Evolutionary conservation across 2,888 invertebrate genomes (phyloP), one percentile per base, ranked within the genome.

Genomic region (Diachrysia chrysitis): DNA sequence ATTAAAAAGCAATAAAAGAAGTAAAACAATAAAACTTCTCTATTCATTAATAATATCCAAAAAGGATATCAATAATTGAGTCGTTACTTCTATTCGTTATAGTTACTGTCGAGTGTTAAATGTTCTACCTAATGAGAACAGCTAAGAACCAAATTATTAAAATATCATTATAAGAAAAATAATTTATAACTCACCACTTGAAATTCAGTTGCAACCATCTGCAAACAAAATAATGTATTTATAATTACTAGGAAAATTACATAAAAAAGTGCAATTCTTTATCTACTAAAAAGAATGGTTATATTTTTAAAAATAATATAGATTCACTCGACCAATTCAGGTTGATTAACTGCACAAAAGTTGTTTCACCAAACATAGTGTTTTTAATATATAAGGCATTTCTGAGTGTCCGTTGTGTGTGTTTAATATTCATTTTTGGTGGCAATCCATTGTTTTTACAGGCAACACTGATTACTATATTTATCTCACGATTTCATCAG

Each of bases 221-320:
- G 92, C 69, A 85, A 90, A 88, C 77, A 89, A 86, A 68, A 58
- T 68, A 87, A 87, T 87, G 81, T 72, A 78, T 85, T 90, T 86
- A 83, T 86, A 89, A 90, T 89, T 84, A 76, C 71, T 69, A 46
- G 64, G 70, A 61, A 46, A 58, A 56, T 76, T 56, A 62, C 37
- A 42, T 9, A 12, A 53, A 59, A 37, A 21, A 61, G 58, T 42
- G 37, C 10, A 19, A 9, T 3, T 23, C 2, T 17, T 19, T 42
- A 14, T 46, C 21, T 16, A 1, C 5, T 10, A 10, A 48, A 19
- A 25, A 59, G 37, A 58, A 58, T 25, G 3, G 17, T 10, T 25
- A 65, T 58, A 65, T 71, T 61, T 21, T n/a, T 19, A 66, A 72
- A 64, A 60, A 71, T 66, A 60, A 25, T 48, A 51, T 62, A 58